These are phyloP conservation scores for Theristicus caerulescens DNA, from an alignment of 2,113 vertebrate species.

Conservation along the genomic window DNA sequence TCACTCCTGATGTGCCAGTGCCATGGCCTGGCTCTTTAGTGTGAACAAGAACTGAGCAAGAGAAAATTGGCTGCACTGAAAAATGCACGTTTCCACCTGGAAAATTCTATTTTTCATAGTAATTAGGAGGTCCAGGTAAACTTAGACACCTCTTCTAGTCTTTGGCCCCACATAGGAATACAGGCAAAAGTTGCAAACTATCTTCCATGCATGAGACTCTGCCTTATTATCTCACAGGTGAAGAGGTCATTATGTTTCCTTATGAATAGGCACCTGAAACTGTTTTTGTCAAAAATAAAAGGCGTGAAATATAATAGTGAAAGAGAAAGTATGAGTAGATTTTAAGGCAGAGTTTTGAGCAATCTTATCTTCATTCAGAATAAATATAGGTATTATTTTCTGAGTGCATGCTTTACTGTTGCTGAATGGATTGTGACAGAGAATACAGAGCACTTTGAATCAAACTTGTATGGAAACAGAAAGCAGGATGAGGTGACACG, in stretches of 20 bases:
- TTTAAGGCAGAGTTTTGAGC: not conserved
- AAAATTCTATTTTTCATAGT: not conserved
- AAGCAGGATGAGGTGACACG: not conserved
- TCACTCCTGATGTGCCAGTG: not conserved
- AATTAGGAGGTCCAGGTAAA: not conserved
- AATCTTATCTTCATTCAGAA: not conserved
- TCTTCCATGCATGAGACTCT: not conserved
- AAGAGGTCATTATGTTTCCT: not conserved
- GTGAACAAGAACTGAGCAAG: not conserved
- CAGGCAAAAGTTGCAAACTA: not conserved
- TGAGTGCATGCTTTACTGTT: not conserved
- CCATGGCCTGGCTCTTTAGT: not conserved
- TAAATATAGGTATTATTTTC: not conserved
- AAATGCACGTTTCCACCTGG: accelerated
- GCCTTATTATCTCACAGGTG: not conserved
- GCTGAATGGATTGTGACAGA: not conserved
- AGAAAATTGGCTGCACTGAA: not conserved
- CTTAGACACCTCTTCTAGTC: not conserved
- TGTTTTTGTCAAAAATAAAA: not conserved
- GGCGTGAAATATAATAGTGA: not conserved
- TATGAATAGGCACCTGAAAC: not conserved
- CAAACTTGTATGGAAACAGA: not conserved
- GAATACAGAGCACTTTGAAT: not conserved
- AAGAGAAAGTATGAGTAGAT: not conserved
- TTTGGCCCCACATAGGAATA: accelerated